Evolutionary conservation across 1,140 invertebrate species (phyloP).

Genomic region (Rhizoglyphus robini): DNA sequence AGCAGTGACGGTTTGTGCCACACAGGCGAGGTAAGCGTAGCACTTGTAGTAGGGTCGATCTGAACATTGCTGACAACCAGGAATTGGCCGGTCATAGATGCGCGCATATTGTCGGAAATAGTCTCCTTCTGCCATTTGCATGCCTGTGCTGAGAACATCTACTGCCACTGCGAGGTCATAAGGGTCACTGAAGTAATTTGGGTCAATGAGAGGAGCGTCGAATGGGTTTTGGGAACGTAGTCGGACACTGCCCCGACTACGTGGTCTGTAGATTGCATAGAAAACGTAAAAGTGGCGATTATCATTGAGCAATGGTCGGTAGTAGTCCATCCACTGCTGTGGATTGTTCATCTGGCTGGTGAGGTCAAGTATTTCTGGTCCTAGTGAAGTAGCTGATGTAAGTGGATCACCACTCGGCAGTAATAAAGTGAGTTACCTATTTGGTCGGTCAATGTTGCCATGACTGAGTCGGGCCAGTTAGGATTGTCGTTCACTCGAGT

Average conservation of each 20-base stretch:
- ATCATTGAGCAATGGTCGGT: background rate
- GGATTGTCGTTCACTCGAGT: slow-evolving; percentile 15
- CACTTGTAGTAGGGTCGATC: slow-evolving; percentile 42
- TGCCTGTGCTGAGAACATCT: slow-evolving; percentile 20
- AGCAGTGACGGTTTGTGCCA: slow-evolving; percentile 63
- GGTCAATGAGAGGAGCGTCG: slow-evolving; percentile 58
- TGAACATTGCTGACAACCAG: slow-evolving; percentile 54
- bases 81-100: slow-evolving; percentile 38
- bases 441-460: slow-evolving; percentile 18
- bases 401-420: too few species aligned
- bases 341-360: background rate
- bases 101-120: slow-evolving; percentile 14
- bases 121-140: slow-evolving; percentile 9
- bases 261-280: slow-evolving; percentile 19
- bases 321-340: slow-evolving; percentile 14
- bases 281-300: slow-evolving; percentile 19
- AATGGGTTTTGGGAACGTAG: slow-evolving; percentile 42
- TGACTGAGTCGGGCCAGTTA: slow-evolving; percentile 15
- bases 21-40: slow-evolving; percentile 68
- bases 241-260: slow-evolving; percentile 49
- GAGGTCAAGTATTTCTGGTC: background rate
- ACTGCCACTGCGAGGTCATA: slow-evolving; percentile 41
- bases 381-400: too few species aligned
- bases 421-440: slow-evolving; percentile 4
- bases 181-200: slow-evolving; percentile 54